phyloP scores from a whole-genome alignment of 2,888 invertebrate species.

The Megaustenia siamemsis region DNA sequence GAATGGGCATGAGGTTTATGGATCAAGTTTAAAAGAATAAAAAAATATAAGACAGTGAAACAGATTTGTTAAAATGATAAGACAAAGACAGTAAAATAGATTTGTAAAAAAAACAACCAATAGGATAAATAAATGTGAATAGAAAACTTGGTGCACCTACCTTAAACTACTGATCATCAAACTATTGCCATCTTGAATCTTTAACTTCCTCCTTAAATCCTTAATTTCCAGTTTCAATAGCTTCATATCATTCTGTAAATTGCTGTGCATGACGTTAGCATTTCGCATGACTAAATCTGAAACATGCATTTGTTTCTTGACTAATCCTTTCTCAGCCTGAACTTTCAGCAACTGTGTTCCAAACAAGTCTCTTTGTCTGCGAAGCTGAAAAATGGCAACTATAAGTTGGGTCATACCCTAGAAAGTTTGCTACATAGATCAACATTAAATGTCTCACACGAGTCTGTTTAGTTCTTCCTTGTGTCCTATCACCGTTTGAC shows the following conservation, averaged over 20 bases:
- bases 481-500: too few relatives aligned
- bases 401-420: too few relatives aligned
- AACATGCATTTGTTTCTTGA: background rate
- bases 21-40: too few relatives aligned
- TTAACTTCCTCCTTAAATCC: conserved; percentile 38
- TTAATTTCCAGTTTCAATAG: conserved; percentile 43
- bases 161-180: conserved; percentile 28
- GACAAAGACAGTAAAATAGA: background rate
- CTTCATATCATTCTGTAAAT: conserved; percentile 38
- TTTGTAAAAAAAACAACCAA: background rate
- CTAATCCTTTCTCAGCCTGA: background rate
- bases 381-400: conserved; percentile 9
- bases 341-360: conserved; percentile 35
- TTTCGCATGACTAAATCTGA: conserved; percentile 26
- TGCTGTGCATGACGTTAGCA: background rate
- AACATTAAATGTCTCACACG: too few relatives aligned
- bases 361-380: conserved; percentile 49
- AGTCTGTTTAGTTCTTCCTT: too few relatives aligned
- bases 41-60: background rate
- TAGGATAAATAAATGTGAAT: too few relatives aligned
- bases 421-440: too few relatives aligned
- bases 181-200: conserved; percentile 26
- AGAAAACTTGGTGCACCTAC: background rate
- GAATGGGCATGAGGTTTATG: too few relatives aligned
- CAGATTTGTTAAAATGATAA: background rate